Conservation (phyloP, 2,888 invertebrate species). For the Sepioteuthis lessoniana region DNA sequence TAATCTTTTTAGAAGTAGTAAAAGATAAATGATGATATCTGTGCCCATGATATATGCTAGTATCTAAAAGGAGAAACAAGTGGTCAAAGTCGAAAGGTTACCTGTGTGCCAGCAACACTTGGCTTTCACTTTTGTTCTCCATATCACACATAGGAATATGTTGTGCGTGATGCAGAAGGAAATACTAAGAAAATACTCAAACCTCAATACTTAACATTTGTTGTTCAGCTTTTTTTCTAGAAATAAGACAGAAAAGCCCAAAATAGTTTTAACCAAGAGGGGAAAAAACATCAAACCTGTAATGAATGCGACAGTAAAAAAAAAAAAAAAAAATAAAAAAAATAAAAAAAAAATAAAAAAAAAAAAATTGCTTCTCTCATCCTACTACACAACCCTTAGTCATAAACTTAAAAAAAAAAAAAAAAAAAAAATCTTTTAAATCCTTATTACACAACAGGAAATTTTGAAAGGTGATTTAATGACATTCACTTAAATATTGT, state of each 20-base stretch:
- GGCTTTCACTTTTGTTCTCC: background rate
- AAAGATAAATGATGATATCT: background rate
- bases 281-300: background rate
- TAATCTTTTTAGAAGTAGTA: background rate
- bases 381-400: too few species aligned
- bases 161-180: background rate
- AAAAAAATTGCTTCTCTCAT: too few species aligned
- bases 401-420: too few species aligned
- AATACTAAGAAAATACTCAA: slow-evolving; percentile 20
- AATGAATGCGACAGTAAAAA: background rate
- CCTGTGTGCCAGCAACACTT: background rate
- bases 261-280: background rate
- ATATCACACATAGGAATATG: background rate
- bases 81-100: slow-evolving; percentile 14
- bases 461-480: too few species aligned
- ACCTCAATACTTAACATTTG: background rate
- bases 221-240: slow-evolving; percentile 13
- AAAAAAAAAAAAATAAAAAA: background rate
- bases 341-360: background rate
- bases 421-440: too few species aligned
- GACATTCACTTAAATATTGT: too few species aligned
- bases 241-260: slow-evolving; percentile 24
- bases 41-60: slow-evolving; percentile 2
- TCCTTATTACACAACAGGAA: too few species aligned
- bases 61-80: background rate